phyloP scores from a whole-genome alignment of 2,797 vertebrate genomes.

The Phrynocephalus vlangalii region DNA sequence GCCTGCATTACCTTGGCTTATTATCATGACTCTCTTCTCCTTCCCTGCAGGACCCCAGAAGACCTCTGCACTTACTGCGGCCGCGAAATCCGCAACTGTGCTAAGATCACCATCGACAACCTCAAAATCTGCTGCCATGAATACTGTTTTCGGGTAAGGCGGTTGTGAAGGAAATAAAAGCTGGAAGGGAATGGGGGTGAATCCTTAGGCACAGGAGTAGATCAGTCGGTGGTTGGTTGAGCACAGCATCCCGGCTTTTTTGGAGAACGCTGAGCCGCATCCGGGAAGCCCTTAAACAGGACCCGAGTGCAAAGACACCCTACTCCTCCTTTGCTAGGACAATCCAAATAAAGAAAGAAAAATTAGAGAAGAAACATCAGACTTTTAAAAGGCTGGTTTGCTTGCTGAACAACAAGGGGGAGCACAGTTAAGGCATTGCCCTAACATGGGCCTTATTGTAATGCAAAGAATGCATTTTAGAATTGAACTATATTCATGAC shows the following conservation, averaged over 20 bases:
- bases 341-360: too few relatives aligned
- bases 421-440: too few relatives aligned
- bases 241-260: too few relatives aligned
- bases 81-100: constrained; percentile 84
- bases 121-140: constrained; percentile 94
- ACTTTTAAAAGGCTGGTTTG: too few relatives aligned
- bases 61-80: constrained; percentile 89
- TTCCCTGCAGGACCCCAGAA: constrained; percentile 64
- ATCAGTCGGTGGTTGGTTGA: too few relatives aligned
- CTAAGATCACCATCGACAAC: constrained; percentile 93
- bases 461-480: too few relatives aligned
- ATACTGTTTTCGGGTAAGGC: constrained; percentile 91
- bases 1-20: not conserved
- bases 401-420: too few relatives aligned
- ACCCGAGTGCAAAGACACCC: not conserved
- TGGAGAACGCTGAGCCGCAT: too few relatives aligned
- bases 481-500: too few relatives aligned
- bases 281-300: too few relatives aligned
- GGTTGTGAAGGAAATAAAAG: not conserved
- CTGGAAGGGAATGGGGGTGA: not conserved
- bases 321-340: not conserved
- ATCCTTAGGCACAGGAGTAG: not conserved
- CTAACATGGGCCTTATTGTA: too few relatives aligned
- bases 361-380: too few relatives aligned
- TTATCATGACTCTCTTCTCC: constrained; percentile 2